phyloP scores from a whole-genome alignment of 2,888 invertebrate genomes.

The Lamproptera curius region DNA sequence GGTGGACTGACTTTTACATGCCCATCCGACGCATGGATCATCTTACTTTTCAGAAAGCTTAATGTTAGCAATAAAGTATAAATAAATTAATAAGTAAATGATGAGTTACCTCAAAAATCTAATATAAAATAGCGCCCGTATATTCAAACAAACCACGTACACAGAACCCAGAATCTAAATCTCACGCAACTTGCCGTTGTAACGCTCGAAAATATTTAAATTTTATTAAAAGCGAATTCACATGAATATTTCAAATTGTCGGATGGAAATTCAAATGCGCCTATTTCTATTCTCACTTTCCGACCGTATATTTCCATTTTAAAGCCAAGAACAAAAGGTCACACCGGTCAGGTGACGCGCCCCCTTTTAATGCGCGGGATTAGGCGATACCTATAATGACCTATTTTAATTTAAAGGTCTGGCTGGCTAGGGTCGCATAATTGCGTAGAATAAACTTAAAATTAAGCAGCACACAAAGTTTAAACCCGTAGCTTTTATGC shows the following conservation, averaged over 20 bases:
- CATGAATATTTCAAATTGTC: conserved; percentile 6
- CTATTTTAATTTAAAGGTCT: conserved; percentile 51
- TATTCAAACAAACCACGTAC: too few species aligned
- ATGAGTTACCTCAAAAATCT: too few species aligned
- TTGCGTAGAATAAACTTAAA: too few species aligned
- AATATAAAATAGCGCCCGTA: too few species aligned
- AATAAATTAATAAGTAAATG: too few species aligned
- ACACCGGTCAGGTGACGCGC: conserved; percentile 45
- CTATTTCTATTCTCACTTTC: conserved; percentile 11
- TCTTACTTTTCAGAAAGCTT: too few species aligned
- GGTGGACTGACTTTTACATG: too few species aligned
- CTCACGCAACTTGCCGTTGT: neutral
- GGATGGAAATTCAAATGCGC: conserved; percentile 4
- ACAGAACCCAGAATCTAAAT: neutral
- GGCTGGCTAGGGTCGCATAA: conserved; percentile 29
- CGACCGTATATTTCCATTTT: conserved; percentile 25
- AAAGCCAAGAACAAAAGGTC: conserved; percentile 39
- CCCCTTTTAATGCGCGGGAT: conserved; percentile 51
- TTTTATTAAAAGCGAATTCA: neutral
- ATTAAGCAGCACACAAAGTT: too few species aligned
- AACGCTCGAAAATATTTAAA: neutral
- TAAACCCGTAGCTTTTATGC: too few species aligned
- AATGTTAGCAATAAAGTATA: too few species aligned
- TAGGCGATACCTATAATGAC: conserved; percentile 55
- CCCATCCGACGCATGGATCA: too few species aligned